Conservation (phyloP, 2,113 vertebrate species). For the Rhinoderma darwinii region DNA sequence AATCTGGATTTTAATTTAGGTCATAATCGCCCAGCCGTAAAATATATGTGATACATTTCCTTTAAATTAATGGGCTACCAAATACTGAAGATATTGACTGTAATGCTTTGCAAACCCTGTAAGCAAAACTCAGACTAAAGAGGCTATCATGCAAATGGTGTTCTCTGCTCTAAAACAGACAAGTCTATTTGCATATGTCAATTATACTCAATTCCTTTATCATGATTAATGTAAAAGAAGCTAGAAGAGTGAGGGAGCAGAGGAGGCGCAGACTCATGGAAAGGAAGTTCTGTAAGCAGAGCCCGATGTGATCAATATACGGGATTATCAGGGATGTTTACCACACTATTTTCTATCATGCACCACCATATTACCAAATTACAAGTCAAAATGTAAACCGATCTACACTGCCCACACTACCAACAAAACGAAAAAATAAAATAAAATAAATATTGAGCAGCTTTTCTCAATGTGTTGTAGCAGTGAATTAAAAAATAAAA, state of each 20-base stretch:
- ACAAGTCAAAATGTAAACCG: too few species aligned
- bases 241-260: not conserved
- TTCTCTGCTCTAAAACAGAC: not conserved
- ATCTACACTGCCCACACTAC: too few species aligned
- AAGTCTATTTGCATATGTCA: not conserved
- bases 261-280: not conserved
- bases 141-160: constrained; percentile 8
- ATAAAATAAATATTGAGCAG: too few species aligned
- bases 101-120: not conserved
- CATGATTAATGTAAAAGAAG: not conserved
- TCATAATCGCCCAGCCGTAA: too few species aligned
- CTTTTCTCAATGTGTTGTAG: too few species aligned
- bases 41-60: too few species aligned
- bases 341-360: not conserved
- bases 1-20: too few species aligned
- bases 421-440: too few species aligned
- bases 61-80: too few species aligned
- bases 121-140: not conserved
- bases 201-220: not conserved
- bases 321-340: not conserved
- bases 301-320: not conserved
- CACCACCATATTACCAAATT: not conserved
- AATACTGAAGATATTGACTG: too few species aligned
- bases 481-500: too few species aligned
- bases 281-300: not conserved